Evolutionary conservation across 1,140 invertebrate species (phyloP), one percentile per base, ranked within the genome.

Genomic region (Ips nitidus): DNA sequence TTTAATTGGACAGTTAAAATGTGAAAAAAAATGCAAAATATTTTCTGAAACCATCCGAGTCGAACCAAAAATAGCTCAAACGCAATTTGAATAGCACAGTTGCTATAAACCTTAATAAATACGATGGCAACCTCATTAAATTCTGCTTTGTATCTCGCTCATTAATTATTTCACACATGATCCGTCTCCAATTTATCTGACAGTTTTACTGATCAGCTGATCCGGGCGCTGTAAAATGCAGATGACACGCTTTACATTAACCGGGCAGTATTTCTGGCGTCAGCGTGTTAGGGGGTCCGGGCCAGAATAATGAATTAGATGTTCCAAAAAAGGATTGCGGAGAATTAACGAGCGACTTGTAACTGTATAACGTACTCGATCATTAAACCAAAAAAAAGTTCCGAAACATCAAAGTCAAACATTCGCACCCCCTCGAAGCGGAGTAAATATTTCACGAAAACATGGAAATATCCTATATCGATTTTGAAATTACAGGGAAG

Each of bases 181-280:
- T 52, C 63, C 37, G 59, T 56, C 52, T 42, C 63, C 63, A 42
- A 65, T 65, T 65, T 65, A 65, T 55, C 52, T 55, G 63, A 65
- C 63, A 65, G 63, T 37, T 36, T 65, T 65, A 65, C 63, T 56
- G 63, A 65, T 65, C 63, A 65, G 52, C 63, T 65, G 63, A 65
- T 65, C 39, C 36, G 43, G 43, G 50, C 63, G 52, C 42, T 65
- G 41, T 65, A 65, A 65, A 65, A 55, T 65, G 63, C 50, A 64
- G 61, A 64, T 55, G 63, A 55, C 52, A 56, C 63, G 63, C 41
- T 65, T 65, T 65, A 55, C 63, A 63, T 63, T 63, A 52, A 43
- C 47, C 61, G 41, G 61, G 40, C 22, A n/a, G 61, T 63, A 63
- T 63, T 63, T 63, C 53, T 52, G 50, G 50, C 61, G 37, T 40